Base-by-base conservation (phyloP, 2,888 invertebrate genomes). In the Eristalinus aeneus region DNA sequence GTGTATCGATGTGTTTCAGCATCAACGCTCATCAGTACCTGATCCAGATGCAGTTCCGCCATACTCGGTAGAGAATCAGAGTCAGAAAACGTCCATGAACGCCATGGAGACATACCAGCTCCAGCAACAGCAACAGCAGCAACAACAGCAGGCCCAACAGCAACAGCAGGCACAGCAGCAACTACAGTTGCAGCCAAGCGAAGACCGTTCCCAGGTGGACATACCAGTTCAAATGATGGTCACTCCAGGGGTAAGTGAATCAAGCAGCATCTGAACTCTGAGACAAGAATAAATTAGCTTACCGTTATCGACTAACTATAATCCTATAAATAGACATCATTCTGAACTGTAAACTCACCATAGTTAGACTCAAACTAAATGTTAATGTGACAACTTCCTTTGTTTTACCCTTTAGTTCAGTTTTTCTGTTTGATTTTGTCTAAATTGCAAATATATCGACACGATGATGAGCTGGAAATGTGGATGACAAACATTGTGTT, bases 221-320 rank as follows among this genome's bases (percentile, higher is more conserved):
- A 77, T 77, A 85, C 92, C 92, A 71, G 90, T 91, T 39, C 92
- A 92, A 89, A 93, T 93, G 93, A 93, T 93, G 93, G 93, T 92
- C 67, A 92, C 93, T 83, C 93, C 93, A 87, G 92, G 92, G 92
- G 93, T 93, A 91, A 91, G 92, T 92, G 86, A 10, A 72, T 56
- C 39, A 23, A 10, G 8, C 39, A 39, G 39, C 16, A 32, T 54
- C 23, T 27, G 16, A 67, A n/a, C 2, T 22, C n/a, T 34, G 65
- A 32, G 2, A 12, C n/a, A 5, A 27, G 27, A 27, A 27, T 27
- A 27, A 27, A 27, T 32, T 73, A 39, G 67, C 23, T 67, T 63
- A 80, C 39, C 64, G 75, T 80, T 77, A 27, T 69, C 22, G 20
- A 78, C 56, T 32, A 72, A 75, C 53, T 60, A 81, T 16, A 65